A percentile compares a stretch with the other conserved stretches of the same genome.
phyloP scores from a whole-genome alignment of 2,113 vertebrate species.

The Bos indicus region DNA sequence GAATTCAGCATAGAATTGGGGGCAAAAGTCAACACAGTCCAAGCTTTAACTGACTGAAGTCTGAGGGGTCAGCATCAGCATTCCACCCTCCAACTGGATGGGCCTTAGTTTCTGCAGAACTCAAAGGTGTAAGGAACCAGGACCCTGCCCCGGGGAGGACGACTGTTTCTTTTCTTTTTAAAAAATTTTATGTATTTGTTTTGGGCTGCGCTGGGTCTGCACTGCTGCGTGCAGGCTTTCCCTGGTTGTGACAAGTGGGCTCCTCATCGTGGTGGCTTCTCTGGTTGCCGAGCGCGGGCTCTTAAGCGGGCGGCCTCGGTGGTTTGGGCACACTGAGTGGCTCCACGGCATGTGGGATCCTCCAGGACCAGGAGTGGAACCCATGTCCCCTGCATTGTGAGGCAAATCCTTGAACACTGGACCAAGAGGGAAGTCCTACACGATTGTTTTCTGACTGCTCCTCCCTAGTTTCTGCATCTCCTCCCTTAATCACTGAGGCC shows the following conservation, averaged over 20 bases:
- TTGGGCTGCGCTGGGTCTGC: background rate
- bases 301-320: accelerated
- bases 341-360: background rate
- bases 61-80: background rate
- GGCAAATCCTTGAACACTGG: background rate
- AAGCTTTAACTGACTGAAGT: background rate
- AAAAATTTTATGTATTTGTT: background rate
- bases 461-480: background rate
- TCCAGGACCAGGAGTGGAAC: background rate
- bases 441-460: background rate
- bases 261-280: background rate
- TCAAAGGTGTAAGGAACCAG: background rate
- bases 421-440: background rate
- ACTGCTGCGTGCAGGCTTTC: background rate
- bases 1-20: background rate
- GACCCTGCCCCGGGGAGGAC: background rate
- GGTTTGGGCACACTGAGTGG: background rate
- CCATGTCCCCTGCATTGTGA: background rate
- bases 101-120: background rate
- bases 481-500: background rate
- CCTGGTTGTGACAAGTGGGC: background rate
- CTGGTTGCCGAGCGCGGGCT: accelerated
- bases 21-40: background rate
- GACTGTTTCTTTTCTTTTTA: background rate
- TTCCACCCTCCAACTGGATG: background rate